Evolutionary conservation across 2,888 invertebrate genomes (phyloP).

Genomic region (Cheiracanthium punctorium): DNA sequence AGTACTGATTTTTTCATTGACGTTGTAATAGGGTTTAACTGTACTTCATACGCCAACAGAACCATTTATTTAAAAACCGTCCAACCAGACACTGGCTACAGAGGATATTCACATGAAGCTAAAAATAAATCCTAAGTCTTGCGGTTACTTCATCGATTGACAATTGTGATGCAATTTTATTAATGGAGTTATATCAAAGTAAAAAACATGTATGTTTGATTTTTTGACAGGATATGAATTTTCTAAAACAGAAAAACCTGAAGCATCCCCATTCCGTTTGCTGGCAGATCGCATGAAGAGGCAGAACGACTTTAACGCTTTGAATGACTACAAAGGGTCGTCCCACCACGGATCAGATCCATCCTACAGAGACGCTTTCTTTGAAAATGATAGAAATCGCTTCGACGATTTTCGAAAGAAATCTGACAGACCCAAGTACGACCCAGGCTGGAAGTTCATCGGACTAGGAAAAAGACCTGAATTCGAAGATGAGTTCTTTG

Average conservation of each 20-base stretch:
- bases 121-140: too few relatives aligned
- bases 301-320: slow-evolving; percentile 34
- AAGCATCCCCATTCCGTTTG: not conserved
- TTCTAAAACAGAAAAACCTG: not conserved
- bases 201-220: too few relatives aligned
- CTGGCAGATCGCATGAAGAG: not conserved
- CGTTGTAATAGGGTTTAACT: too few relatives aligned
- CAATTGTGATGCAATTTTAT: too few relatives aligned
- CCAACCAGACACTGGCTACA: too few relatives aligned
- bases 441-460: slow-evolving; percentile 67
- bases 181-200: too few relatives aligned
- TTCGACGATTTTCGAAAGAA: slow-evolving; percentile 22
- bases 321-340: slow-evolving; percentile 10
- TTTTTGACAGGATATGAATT: not conserved
- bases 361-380: not conserved
- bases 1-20: too few relatives aligned
- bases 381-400: not conserved
- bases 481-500: not conserved
- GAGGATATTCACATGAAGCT: too few relatives aligned
- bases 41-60: too few relatives aligned
- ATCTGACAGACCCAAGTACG: slow-evolving; percentile 55
- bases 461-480: slow-evolving; percentile 61
- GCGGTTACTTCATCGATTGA: too few relatives aligned
- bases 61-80: too few relatives aligned
- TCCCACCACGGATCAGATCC: not conserved